phyloP scores from a whole-genome alignment of 2,888 invertebrate genomes.

The Sussaba pulchella region DNA sequence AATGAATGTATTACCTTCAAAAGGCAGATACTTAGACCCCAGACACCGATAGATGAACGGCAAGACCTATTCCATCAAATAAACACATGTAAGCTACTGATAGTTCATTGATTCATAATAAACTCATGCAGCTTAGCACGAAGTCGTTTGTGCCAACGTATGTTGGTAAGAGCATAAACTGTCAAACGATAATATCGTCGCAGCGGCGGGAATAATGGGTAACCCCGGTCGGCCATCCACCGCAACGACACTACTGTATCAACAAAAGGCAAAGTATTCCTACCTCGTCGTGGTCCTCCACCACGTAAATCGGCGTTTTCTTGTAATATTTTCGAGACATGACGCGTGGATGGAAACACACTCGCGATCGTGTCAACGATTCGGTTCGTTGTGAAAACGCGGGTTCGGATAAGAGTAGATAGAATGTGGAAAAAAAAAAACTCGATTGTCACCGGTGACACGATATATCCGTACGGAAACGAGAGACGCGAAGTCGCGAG shows the following conservation, averaged over 20 bases:
- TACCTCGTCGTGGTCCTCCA: slow-evolving; percentile 92
- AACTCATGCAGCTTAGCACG: no score
- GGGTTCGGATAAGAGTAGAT: not conserved
- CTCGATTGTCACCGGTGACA: slow-evolving; percentile 59
- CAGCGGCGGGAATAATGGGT: not conserved
- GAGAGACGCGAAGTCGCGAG: slow-evolving; percentile 68
- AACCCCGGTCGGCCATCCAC: not conserved
- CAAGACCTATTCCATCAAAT: slow-evolving; percentile 83
- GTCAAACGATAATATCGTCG: not conserved
- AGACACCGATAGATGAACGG: slow-evolving; percentile 92
- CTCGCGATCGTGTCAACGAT: slow-evolving; percentile 37
- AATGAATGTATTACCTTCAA: slow-evolving; percentile 90
- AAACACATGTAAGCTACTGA: not conserved
- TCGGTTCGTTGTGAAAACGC: slow-evolving; percentile 3
- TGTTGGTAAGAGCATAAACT: slow-evolving; percentile 40
- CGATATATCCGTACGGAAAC: slow-evolving; percentile 53
- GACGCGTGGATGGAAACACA: not conserved
- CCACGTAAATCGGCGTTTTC: slow-evolving; percentile 91
- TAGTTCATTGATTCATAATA: not conserved
- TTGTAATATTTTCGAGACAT: slow-evolving; percentile 85
- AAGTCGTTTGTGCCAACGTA: not conserved
- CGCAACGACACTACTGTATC: not conserved
- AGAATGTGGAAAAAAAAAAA: slow-evolving; percentile 14
- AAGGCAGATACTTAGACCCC: slow-evolving; percentile 92
- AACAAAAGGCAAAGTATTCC: slow-evolving; percentile 22